phyloP scores from a whole-genome alignment of 2,113 vertebrate species.

The Pavo muticus region DNA sequence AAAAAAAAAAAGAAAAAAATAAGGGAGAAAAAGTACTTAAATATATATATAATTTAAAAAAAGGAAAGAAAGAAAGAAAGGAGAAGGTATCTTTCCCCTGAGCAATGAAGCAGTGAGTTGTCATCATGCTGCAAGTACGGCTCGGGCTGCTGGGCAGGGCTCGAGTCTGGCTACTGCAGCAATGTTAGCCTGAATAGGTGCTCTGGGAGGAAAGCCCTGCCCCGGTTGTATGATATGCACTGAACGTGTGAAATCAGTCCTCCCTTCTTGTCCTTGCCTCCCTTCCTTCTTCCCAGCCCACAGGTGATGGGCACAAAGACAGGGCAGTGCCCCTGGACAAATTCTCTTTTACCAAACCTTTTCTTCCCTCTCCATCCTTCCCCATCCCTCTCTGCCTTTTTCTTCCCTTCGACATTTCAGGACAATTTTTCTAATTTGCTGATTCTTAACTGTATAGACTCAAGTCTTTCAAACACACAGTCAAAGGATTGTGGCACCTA shows the following conservation, averaged over 20 bases:
- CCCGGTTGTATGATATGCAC: slow-evolving; percentile 28
- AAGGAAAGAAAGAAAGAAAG: not conserved
- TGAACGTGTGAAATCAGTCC: slow-evolving; percentile 50
- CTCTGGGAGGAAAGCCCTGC: not conserved
- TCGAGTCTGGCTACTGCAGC: slow-evolving; percentile 10
- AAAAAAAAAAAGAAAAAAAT: not conserved
- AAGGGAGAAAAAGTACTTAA: slow-evolving; percentile 19
- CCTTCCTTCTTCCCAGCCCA: not conserved
- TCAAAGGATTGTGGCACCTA: slow-evolving; percentile 66
- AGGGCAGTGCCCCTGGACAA: slow-evolving; percentile 31
- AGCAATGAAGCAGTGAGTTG: slow-evolving; percentile 57
- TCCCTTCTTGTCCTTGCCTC: slow-evolving; percentile 9
- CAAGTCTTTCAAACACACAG: slow-evolving; percentile 62
- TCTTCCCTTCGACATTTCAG: slow-evolving; percentile 46
- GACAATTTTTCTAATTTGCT: slow-evolving; percentile 72
- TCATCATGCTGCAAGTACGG: slow-evolving; percentile 36
- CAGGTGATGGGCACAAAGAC: not conserved
- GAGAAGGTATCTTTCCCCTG: slow-evolving; percentile 43
- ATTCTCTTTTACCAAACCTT: slow-evolving; percentile 24
- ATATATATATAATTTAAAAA: not conserved
- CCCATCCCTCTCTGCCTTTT: slow-evolving; percentile 6
- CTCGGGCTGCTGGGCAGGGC: slow-evolving; percentile 40
- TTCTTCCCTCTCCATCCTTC: not conserved
- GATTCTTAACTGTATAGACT: slow-evolving; percentile 66
- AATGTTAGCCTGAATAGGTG: slow-evolving; percentile 7